Evolutionary conservation across 2,888 invertebrate genomes (phyloP).

Genomic region (Thymelicus lineola): DNA sequence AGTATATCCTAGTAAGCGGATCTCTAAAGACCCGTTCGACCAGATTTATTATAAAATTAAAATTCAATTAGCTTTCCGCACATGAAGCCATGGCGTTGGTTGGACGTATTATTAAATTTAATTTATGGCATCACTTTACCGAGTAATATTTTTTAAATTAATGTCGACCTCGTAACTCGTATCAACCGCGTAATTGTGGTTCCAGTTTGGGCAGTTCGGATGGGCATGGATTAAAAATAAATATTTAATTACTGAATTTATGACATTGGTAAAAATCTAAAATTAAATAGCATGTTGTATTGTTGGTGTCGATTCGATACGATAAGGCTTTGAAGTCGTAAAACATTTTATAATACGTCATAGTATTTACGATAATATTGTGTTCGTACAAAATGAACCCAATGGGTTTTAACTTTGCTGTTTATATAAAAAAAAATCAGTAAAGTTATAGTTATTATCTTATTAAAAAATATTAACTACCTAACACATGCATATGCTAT

Average conservation of each 20-base stretch:
- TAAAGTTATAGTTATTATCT: too few relatives aligned
- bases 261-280: neutral
- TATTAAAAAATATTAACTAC: too few relatives aligned
- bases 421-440: neutral
- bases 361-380: too few relatives aligned
- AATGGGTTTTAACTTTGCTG: neutral
- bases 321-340: neutral
- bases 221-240: neutral
- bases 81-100: slow-evolving; percentile 72
- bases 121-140: slow-evolving; percentile 83
- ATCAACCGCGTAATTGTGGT: slow-evolving; percentile 63
- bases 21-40: slow-evolving; percentile 67
- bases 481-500: too few relatives aligned
- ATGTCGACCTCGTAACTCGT: slow-evolving; percentile 64
- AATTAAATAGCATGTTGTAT: neutral
- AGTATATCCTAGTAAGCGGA: neutral
- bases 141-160: slow-evolving; percentile 81
- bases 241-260: slow-evolving; percentile 1
- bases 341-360: too few relatives aligned
- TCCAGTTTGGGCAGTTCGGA: slow-evolving; percentile 58
- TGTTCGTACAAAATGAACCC: too few relatives aligned
- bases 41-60: slow-evolving; percentile 84
- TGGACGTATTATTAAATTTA: slow-evolving; percentile 83
- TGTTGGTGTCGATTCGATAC: neutral
- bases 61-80: slow-evolving; percentile 85